These are phyloP conservation scores for Sialis fuliginosa DNA, from an alignment of 2,888 invertebrate genomes.

Conservation along the genomic window DNA sequence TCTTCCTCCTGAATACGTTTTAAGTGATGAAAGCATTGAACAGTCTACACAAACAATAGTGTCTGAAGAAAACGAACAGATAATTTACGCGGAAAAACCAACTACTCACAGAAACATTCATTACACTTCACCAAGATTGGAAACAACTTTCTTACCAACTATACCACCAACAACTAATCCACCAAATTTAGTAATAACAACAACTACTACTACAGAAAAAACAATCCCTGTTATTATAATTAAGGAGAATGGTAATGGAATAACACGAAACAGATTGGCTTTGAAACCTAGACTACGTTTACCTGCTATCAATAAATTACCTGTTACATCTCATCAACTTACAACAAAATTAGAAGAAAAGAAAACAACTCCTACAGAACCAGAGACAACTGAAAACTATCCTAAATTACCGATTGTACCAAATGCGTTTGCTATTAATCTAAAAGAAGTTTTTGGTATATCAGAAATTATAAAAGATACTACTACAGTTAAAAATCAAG, in stretches of 20 bases:
- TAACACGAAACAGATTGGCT: constrained; percentile 25
- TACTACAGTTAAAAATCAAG: constrained; percentile 7
- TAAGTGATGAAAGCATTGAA: neutral
- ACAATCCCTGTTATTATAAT: constrained; percentile 1
- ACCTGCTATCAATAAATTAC: constrained; percentile 15
- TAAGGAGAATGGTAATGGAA: constrained; percentile 16
- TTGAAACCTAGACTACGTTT: constrained; percentile 17
- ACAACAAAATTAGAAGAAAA: constrained; percentile 3
- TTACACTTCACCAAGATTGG: constrained; percentile 13
- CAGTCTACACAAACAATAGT: constrained; percentile 3
- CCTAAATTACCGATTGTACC: constrained; percentile 13
- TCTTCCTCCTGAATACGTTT: neutral
- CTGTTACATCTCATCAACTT: neutral
- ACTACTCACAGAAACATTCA: constrained; percentile 8
- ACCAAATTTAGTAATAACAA: constrained; percentile 9
- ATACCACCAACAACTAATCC: constrained; percentile 16
- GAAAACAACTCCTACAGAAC: constrained; percentile 19
- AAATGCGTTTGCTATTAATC: constrained; percentile 18
- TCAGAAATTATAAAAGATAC: constrained; percentile 8
- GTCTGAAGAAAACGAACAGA: constrained; percentile 8
- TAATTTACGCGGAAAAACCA: constrained; percentile 4
- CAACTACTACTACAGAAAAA: constrained; percentile 9
- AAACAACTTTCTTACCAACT: constrained; percentile 9
- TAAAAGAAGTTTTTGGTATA: constrained; percentile 17
- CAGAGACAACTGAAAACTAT: constrained; percentile 14